Evolutionary conservation across 2,113 vertebrate genomes (phyloP).

Genomic region (Chrysochloris asiatica): DNA sequence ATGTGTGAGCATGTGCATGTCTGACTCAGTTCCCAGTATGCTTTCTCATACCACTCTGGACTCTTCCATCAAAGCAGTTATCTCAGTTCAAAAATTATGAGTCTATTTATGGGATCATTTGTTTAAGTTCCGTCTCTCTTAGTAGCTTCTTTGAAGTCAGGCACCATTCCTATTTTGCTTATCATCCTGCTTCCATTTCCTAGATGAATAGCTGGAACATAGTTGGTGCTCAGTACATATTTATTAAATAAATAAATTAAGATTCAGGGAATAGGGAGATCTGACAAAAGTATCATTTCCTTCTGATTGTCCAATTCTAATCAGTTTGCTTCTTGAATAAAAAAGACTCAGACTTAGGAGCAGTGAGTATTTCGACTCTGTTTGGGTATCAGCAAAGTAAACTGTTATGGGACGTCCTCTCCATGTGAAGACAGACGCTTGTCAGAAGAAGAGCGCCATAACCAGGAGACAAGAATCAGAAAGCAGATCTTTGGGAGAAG

Average conservation of each 20-base stretch:
- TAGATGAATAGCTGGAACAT: background rate
- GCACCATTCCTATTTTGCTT: background rate
- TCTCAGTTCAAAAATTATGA: slow-evolving; percentile 8
- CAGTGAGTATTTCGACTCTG: background rate
- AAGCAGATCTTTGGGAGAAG: background rate
- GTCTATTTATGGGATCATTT: background rate
- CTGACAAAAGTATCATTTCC: background rate
- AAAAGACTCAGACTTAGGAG: background rate
- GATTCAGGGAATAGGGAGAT: background rate
- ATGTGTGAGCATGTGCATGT: background rate
- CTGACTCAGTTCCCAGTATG: background rate
- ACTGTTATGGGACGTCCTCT: background rate
- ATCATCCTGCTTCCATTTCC: background rate
- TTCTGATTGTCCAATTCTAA: slow-evolving; percentile 33
- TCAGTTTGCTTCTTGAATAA: background rate
- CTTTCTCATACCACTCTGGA: background rate
- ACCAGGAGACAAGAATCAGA: background rate
- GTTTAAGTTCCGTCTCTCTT: background rate
- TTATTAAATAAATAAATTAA: slow-evolving; percentile 11
- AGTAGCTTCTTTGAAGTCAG: background rate
- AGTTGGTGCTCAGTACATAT: background rate
- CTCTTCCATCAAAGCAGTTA: background rate
- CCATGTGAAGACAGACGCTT: background rate
- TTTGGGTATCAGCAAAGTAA: background rate
- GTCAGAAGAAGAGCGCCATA: background rate